phyloP scores from a whole-genome alignment of 2,797 vertebrate genomes.

The Intellagama lesueurii region DNA sequence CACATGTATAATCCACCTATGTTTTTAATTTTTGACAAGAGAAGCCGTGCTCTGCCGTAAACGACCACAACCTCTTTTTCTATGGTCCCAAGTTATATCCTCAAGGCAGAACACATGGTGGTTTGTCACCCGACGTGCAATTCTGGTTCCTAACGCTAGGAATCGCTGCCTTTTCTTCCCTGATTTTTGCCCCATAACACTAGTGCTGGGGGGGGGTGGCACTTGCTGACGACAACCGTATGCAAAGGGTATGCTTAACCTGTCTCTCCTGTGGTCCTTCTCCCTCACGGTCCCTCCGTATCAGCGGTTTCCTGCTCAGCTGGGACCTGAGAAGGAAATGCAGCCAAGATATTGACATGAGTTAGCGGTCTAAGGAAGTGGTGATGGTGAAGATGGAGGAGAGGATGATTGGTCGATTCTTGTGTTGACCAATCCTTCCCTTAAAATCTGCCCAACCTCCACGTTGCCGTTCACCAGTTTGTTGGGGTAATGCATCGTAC shows the following conservation, averaged over 20 bases:
- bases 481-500: fast-evolving
- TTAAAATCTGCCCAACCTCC: neutral
- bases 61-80: neutral
- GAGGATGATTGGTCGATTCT: neutral
- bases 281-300: too few species aligned
- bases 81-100: too few species aligned
- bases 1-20: conserved; percentile 69
- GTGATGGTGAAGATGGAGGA: neutral
- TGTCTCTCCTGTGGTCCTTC: neutral
- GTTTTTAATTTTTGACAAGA: conserved; percentile 67
- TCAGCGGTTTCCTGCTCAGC: neutral
- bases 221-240: neutral
- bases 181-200: neutral
- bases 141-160: neutral
- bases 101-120: too few species aligned
- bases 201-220: neutral
- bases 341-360: neutral
- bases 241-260: neutral
- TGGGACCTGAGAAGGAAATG: neutral
- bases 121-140: neutral
- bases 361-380: too few species aligned
- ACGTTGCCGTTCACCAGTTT: neutral
- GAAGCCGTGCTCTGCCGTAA: conserved; percentile 54
- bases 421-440: fast-evolving
- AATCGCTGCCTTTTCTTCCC: too few species aligned